Percentiles rank a stretch among this genome's conserved stretches.
phyloP scores from a whole-genome alignment of 2,888 invertebrate species.

The Calliopum simillimum region DNA sequence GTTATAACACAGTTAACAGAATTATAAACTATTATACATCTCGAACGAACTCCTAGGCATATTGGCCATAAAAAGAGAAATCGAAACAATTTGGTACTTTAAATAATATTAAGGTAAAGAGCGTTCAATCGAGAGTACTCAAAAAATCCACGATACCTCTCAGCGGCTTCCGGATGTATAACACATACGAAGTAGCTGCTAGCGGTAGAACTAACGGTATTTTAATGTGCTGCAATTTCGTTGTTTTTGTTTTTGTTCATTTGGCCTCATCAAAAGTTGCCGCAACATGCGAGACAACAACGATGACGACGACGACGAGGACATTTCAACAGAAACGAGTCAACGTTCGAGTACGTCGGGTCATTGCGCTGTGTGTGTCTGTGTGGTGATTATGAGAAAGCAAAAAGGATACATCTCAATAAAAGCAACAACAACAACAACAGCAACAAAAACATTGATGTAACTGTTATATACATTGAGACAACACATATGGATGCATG shows the following conservation, averaged over 20 bases:
- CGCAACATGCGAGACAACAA: constrained; percentile 42
- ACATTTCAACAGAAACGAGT: constrained; percentile 60
- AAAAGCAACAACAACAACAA: constrained; percentile 18
- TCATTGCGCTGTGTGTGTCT: constrained; percentile 58
- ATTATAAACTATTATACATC: too few relatives aligned
- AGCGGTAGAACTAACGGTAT: not conserved
- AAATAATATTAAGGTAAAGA: not conserved
- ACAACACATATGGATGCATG: constrained; percentile 8
- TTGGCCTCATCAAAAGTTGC: constrained; percentile 49
- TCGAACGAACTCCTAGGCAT: too few relatives aligned
- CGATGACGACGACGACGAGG: constrained; percentile 34
- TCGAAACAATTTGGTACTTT: not conserved
- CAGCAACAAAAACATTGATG: constrained; percentile 6
- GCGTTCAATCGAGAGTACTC: not conserved
- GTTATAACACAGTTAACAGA: too few relatives aligned
- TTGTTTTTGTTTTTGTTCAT: not conserved
- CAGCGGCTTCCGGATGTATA: not conserved
- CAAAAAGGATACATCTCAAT: constrained; percentile 30
- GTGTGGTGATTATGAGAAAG: constrained; percentile 15
- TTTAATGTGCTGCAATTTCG: not conserved
- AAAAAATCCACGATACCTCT: not conserved
- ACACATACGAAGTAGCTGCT: constrained; percentile 7
- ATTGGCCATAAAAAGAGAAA: not conserved
- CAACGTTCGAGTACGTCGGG: constrained; percentile 63
- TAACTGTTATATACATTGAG: constrained; percentile 28